Base-by-base conservation (phyloP, 2,888 invertebrate species). In the Melipona beecheii region DNA sequence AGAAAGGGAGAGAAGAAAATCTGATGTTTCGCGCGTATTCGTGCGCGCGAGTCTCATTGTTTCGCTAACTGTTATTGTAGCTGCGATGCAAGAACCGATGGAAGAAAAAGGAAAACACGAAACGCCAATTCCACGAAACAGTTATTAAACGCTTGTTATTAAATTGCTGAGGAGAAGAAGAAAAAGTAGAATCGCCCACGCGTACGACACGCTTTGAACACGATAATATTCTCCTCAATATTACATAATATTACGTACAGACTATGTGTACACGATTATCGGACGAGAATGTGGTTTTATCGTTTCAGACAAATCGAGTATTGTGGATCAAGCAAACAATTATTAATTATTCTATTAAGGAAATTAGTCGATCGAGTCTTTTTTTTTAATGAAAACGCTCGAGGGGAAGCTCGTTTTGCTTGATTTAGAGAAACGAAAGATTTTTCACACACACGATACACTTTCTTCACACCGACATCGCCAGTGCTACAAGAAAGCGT, bases 181-280 rank as follows among this genome's bases (percentile, higher is more conserved):
- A 69, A 52, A 52, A 50, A 11, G 68, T 81, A 76, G 87, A 90
- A 75, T 86, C 74, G 78, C 75, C 81, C 72, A 81, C 85, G 85
- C 81, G 75, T 52, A 71, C 78, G 60, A 58, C 62, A 74, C 24
- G 74, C 74, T 50, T 9, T 31, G 79, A 74, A 81, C 84, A 75
- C 81, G 87, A 90, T 87, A 91, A 91, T 84, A 73, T 65, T 76
- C 70, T 50, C 75, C 78, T 76, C 69, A 24, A 19, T 43, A 58
- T 91, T 91, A 87, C 87, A 84, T 89, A 90, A 91, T 60, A 58
- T 27, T 62, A 69, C 58, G 54, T 73, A 70, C 54, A 79, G 75
- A 74, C 65, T 64, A 19, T 36, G 58, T 21, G 24, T 24, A 31
- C 78, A n/a, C 21, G 56, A 65, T 75, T 81, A 83, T 87, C 84